phyloP scores from a whole-genome alignment of 2,797 vertebrate genomes.

The Lithobates pipiens region DNA sequence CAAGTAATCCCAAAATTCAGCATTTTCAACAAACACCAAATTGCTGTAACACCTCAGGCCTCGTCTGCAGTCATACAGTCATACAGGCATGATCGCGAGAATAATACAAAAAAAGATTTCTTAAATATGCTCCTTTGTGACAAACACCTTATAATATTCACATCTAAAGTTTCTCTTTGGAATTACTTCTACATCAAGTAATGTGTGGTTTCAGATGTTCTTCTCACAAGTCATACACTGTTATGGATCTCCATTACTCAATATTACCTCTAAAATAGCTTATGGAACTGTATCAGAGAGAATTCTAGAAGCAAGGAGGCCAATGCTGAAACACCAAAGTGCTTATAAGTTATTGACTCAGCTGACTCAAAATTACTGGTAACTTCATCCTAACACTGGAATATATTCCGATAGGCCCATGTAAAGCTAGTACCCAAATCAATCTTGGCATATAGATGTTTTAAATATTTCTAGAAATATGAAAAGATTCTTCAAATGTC shows the following conservation, averaged over 20 bases:
- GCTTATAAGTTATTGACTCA: constrained; percentile 17
- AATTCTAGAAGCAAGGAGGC: background rate
- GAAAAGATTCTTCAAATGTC: too few species aligned
- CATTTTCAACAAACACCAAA: constrained; percentile 11
- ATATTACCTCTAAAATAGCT: constrained; percentile 20
- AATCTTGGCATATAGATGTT: background rate
- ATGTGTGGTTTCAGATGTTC: constrained; percentile 37
- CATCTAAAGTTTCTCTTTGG: constrained; percentile 23
- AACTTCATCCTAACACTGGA: background rate
- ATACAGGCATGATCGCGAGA: constrained; percentile 9
- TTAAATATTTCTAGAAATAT: background rate
- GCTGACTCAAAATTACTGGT: constrained; percentile 1
- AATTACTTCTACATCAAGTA: background rate
- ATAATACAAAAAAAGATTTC: constrained; percentile 4
- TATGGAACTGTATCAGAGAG: constrained; percentile 7
- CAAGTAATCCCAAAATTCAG: background rate
- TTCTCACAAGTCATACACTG: background rate
- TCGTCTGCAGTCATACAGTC: constrained; percentile 4
- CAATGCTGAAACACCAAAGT: background rate
- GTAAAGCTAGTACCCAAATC: background rate
- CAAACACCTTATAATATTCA: constrained; percentile 40
- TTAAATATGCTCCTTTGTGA: constrained; percentile 21
- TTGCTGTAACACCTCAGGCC: constrained; percentile 23
- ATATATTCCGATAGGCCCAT: background rate
- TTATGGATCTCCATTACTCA: constrained; percentile 24